Percentiles rank a stretch among this genome's conserved stretches.
These are phyloP conservation scores for Pholis gunnellus DNA, from an alignment of 2,113 vertebrate species.

Conservation along the genomic window DNA sequence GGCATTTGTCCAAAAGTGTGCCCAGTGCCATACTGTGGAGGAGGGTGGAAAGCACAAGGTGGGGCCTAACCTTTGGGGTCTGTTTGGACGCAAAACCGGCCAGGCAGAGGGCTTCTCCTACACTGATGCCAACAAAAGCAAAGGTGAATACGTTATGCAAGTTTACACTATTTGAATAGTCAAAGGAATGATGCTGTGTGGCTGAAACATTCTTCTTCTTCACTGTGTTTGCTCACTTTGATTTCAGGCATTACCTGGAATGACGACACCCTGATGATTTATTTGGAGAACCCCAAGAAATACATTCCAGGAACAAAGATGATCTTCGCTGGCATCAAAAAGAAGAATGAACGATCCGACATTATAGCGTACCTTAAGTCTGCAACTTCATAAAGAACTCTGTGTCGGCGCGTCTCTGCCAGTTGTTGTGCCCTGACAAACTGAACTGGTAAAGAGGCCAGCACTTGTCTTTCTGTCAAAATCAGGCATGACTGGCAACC, in stretches of 20 bases:
- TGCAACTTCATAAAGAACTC: conserved; percentile 80
- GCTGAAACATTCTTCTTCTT: background rate
- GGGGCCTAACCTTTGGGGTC: conserved; percentile 86
- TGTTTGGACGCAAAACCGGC: conserved; percentile 86
- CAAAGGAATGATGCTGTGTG: background rate
- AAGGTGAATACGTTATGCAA: conserved; percentile 75
- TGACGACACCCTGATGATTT: conserved; percentile 85
- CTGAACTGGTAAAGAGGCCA: conserved; percentile 13
- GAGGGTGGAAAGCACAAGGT: conserved; percentile 87
- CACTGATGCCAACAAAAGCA: conserved; percentile 88
- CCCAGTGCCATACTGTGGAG: conserved; percentile 87
- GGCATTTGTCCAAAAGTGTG: conserved; percentile 87
- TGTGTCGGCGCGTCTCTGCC: conserved; percentile 5
- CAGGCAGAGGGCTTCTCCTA: conserved; percentile 85
- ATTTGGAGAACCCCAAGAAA: conserved; percentile 93
- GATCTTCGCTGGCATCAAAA: conserved; percentile 91
- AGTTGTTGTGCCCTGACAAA: conserved; percentile 12
- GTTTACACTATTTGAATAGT: background rate
- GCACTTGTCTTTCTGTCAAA: conserved; percentile 11
- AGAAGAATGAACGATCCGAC: conserved; percentile 88
- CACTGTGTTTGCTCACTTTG: background rate
- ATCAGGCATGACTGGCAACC: background rate
- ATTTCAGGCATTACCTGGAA: conserved; percentile 84
- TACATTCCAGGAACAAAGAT: conserved; percentile 92
- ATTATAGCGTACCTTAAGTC: conserved; percentile 89